Percentiles rank a stretch among this genome's conserved stretches.
Conservation (phyloP, 1,140 invertebrate species). For the Phymorhynchus buccinoides region DNA sequence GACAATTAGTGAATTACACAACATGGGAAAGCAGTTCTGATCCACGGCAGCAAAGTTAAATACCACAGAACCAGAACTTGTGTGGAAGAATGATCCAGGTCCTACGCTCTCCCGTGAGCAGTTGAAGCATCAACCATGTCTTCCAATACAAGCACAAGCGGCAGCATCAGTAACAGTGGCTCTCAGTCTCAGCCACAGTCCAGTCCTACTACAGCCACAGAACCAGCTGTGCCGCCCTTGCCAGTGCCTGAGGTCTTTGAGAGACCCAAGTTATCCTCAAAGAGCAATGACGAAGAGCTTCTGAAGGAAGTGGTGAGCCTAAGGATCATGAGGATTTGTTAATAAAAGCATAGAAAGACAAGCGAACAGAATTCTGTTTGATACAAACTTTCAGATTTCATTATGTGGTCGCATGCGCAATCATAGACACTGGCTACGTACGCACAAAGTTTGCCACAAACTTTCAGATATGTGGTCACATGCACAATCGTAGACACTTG, state of each 20-base stretch:
- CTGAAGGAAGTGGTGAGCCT: conserved; percentile 49
- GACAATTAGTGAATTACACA: neutral
- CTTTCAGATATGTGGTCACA: too few species aligned
- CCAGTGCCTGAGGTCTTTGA: neutral
- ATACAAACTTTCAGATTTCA: too few species aligned
- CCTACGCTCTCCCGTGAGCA: neutral
- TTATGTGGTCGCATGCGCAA: too few species aligned
- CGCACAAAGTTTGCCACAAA: too few species aligned
- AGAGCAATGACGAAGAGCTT: conserved; percentile 50
- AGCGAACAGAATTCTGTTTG: too few species aligned
- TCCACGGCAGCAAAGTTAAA: neutral
- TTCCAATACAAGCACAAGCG: neutral
- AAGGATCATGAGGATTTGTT: too few species aligned
- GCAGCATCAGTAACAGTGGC: neutral
- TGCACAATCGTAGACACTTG: too few species aligned
- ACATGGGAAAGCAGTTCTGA: neutral
- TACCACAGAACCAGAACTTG: neutral
- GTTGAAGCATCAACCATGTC: neutral
- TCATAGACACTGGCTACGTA: too few species aligned
- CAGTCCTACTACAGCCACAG: neutral
- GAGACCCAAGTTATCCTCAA: conserved; percentile 46
- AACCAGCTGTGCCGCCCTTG: neutral
- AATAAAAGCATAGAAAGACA: too few species aligned
- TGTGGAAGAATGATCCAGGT: neutral
- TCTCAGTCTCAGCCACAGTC: neutral